Evolutionary conservation across 2,888 invertebrate genomes (phyloP).

Genomic region (Gortyna flavago): DNA sequence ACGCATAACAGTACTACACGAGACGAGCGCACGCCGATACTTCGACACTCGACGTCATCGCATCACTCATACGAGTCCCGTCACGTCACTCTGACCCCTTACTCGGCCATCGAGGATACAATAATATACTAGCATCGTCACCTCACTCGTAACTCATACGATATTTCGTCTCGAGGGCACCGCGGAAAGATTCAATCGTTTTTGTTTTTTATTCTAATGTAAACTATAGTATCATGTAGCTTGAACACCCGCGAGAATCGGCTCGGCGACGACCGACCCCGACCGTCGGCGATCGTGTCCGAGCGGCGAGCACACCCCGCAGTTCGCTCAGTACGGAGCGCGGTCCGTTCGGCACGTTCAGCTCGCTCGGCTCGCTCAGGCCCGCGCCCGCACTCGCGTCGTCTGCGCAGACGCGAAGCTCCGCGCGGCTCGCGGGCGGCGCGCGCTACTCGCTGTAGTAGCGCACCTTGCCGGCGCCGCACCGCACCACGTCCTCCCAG

Average conservation of each 20-base stretch:
- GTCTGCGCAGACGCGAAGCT: neutral
- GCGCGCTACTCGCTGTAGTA: constrained; percentile 85
- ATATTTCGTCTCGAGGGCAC: constrained; percentile 52
- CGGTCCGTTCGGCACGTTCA: neutral
- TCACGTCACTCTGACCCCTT: constrained; percentile 29
- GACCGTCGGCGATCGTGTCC: constrained; percentile 3
- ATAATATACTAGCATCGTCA: constrained; percentile 45
- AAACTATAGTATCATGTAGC: constrained; percentile 38
- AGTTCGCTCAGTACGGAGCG: neutral
- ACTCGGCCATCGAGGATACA: constrained; percentile 29
- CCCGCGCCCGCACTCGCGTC: constrained; percentile 8
- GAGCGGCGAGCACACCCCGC: neutral
- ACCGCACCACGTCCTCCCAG: constrained; percentile 93
- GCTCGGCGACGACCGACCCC: neutral
- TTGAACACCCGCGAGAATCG: constrained; percentile 39
- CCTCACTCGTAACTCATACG: constrained; percentile 41
- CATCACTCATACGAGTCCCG: constrained; percentile 38
- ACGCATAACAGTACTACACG: constrained; percentile 25
- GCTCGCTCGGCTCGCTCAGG: constrained; percentile 11
- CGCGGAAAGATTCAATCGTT: constrained; percentile 48
- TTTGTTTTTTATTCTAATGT: constrained; percentile 37
- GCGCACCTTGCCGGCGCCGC: constrained; percentile 85
- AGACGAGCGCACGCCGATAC: neutral
- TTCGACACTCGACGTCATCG: constrained; percentile 2
- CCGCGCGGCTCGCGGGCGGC: constrained; percentile 14